Conservation (phyloP, 2,888 invertebrate genomes). For the Acanthoscelides obtectus region DNA sequence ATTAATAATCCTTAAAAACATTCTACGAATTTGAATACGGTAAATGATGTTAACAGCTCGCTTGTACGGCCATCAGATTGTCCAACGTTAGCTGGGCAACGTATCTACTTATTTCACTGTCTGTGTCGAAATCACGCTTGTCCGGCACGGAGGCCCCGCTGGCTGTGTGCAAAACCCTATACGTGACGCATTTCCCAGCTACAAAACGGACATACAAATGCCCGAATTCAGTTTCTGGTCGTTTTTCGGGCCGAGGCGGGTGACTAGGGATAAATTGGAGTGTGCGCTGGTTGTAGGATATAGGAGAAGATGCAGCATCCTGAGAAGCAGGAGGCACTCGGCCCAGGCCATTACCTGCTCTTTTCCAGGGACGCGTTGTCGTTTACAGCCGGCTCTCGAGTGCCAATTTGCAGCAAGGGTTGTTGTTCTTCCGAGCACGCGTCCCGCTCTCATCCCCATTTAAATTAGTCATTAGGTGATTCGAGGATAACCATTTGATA, state of each 20-base stretch:
- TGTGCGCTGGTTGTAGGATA: not conserved
- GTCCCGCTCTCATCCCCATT: not conserved
- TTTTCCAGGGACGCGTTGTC: not conserved
- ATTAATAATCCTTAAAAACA: too few relatives aligned
- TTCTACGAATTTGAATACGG: too few relatives aligned
- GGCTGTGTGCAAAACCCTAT: not conserved
- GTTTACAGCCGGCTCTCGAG: not conserved
- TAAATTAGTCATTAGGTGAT: not conserved
- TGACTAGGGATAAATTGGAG: not conserved
- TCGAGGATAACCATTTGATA: not conserved
- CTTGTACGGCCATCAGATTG: too few relatives aligned
- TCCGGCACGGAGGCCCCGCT: too few relatives aligned
- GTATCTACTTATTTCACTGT: too few relatives aligned
- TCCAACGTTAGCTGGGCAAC: too few relatives aligned
- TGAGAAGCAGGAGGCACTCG: not conserved
- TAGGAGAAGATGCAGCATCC: not conserved
- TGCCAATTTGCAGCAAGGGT: not conserved
- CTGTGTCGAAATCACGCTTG: too few relatives aligned
- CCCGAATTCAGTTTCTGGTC: not conserved
- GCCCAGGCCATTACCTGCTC: not conserved
- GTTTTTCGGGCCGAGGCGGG: not conserved
- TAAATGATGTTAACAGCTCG: too few relatives aligned
- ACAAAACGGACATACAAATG: not conserved
- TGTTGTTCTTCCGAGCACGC: not conserved
- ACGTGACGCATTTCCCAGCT: not conserved